Percentiles rank a stretch among this genome's conserved stretches.
phyloP scores from a whole-genome alignment of 2,113 vertebrate species.

The Pseudonaja textilis region DNA sequence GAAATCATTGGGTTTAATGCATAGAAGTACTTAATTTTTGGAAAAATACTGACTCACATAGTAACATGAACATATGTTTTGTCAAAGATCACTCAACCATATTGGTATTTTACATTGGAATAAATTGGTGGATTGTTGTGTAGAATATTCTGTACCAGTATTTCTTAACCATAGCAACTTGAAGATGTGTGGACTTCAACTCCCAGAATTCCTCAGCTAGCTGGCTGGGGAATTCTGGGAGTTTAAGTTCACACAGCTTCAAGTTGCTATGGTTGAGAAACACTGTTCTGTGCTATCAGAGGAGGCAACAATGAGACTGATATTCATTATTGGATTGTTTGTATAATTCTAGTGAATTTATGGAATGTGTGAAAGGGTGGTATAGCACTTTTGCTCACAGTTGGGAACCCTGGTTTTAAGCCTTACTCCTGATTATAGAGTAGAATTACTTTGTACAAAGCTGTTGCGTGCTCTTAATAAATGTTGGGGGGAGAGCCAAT shows the following conservation, averaged over 20 bases:
- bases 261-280: not conserved
- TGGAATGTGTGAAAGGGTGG: not conserved
- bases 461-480: not conserved
- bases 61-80: not conserved
- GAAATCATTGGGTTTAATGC: not conserved
- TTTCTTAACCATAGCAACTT: not conserved
- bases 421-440: not conserved
- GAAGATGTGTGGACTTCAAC: not conserved
- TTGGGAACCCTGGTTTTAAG: not conserved
- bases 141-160: not conserved
- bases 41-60: not conserved
- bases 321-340: not conserved
- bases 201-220: not conserved
- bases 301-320: not conserved
- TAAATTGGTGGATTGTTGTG: not conserved
- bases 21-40: not conserved
- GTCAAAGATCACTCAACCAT: not conserved
- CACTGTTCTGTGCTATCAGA: not conserved
- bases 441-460: not conserved
- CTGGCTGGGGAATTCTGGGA: too few species aligned
- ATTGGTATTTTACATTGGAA: not conserved
- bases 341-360: not conserved
- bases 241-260: too few species aligned
- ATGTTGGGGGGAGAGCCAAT: not conserved
- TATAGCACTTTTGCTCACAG: not conserved